A percentile compares a stretch with the other conserved stretches of the same genome.
Conservation (phyloP, 2,113 vertebrate species). For the Danionella cerebrum region DNA sequence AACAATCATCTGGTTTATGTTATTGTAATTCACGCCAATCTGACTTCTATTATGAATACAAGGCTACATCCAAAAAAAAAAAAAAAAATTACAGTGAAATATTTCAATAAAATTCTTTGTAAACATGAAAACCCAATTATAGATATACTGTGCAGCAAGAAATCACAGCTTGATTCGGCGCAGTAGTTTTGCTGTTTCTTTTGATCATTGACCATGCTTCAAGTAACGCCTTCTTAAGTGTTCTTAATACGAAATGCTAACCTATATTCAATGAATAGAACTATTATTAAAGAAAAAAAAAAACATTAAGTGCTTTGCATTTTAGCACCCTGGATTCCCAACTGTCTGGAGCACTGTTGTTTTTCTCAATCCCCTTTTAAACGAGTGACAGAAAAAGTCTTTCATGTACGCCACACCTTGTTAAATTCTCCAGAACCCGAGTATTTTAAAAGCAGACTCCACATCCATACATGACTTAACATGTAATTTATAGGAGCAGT, state of each 20-base stretch:
- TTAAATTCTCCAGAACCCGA: slow-evolving; percentile 51
- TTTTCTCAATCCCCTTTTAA: slow-evolving; percentile 35
- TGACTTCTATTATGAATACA: no score
- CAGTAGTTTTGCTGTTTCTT: neutral
- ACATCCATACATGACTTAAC: slow-evolving; percentile 41
- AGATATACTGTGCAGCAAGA: slow-evolving; percentile 8
- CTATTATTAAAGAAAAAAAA: slow-evolving; percentile 34
- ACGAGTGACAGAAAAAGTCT: slow-evolving; percentile 28
- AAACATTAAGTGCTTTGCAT: slow-evolving; percentile 9
- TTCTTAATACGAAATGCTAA: slow-evolving; percentile 16
- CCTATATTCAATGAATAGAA: slow-evolving; percentile 17
- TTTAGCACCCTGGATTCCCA: slow-evolving; percentile 11
- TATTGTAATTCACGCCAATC: no score
- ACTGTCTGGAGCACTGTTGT: slow-evolving; percentile 36
- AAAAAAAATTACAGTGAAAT: no score
- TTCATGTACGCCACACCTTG: slow-evolving; percentile 52
- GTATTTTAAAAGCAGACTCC: slow-evolving; percentile 47
- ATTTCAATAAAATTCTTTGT: no score
- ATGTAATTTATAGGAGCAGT: slow-evolving; percentile 54
- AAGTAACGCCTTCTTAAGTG: slow-evolving; percentile 5
- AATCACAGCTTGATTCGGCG: slow-evolving; percentile 32
- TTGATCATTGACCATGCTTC: slow-evolving; percentile 2
- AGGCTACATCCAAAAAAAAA: no score
- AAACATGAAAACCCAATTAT: no score
- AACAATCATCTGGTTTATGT: no score